Percentiles rank a stretch among this genome's conserved stretches.
phyloP scores from a whole-genome alignment of 2,888 invertebrate species.

The Ditula angustiorana region DNA sequence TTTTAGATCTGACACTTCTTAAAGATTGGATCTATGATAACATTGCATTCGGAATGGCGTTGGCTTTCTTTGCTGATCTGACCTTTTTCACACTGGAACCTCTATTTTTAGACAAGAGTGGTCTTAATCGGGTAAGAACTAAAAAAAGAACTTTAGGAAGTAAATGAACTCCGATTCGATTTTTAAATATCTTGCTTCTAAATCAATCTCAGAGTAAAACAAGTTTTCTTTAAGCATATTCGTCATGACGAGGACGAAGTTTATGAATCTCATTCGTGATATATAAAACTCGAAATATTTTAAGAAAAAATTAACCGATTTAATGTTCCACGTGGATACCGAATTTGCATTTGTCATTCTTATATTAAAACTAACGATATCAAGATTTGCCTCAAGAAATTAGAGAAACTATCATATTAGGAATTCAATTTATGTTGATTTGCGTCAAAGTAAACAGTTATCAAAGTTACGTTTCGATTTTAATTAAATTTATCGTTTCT shows the following conservation, averaged over 20 bases:
- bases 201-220: background rate
- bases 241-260: background rate
- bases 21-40: slow-evolving; percentile 88
- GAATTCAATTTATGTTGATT: background rate
- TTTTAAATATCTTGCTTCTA: background rate
- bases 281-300: background rate
- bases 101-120: slow-evolving; percentile 83
- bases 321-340: background rate
- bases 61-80: slow-evolving; percentile 89
- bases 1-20: slow-evolving; percentile 86
- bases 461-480: background rate
- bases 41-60: slow-evolving; percentile 88
- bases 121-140: slow-evolving; percentile 75
- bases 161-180: background rate
- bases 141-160: slow-evolving; percentile 1
- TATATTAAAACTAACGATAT: background rate
- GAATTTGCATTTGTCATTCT: background rate
- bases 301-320: background rate
- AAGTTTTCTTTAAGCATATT: slow-evolving; percentile 1
- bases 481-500: slow-evolving; percentile 42
- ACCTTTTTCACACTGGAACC: slow-evolving; percentile 90
- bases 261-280: background rate
- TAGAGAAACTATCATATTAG: background rate
- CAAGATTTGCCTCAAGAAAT: background rate
- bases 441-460: background rate